A percentile compares a stretch with the other conserved stretches of the same genome.
phyloP scores from a whole-genome alignment of 1,140 invertebrate species.

The Atta texana region DNA sequence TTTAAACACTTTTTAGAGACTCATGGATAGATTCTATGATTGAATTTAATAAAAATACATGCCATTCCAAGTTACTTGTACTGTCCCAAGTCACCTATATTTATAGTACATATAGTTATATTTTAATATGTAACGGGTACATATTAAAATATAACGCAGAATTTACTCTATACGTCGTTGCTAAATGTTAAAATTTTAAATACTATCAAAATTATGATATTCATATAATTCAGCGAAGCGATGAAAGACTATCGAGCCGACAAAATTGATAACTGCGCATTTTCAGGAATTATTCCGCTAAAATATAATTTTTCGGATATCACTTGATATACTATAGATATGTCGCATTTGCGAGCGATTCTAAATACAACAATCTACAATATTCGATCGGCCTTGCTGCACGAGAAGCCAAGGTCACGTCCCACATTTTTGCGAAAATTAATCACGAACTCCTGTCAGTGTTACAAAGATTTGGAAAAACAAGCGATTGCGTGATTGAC shows the following conservation, averaged over 20 bases:
- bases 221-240: not conserved
- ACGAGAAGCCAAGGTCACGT: conserved; percentile 49
- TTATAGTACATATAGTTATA: too few relatives aligned
- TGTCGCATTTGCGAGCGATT: conserved; percentile 23
- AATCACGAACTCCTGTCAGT: conserved; percentile 30
- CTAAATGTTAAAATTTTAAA: not conserved
- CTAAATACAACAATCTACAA: conserved; percentile 60
- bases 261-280: too few relatives aligned
- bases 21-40: too few relatives aligned
- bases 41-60: too few relatives aligned
- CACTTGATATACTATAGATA: not conserved
- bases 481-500: conserved; percentile 25
- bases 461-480: conserved; percentile 49
- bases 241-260: not conserved
- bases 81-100: too few relatives aligned
- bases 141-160: too few relatives aligned
- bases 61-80: too few relatives aligned
- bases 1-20: too few relatives aligned
- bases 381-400: conserved; percentile 49
- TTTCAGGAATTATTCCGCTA: not conserved
- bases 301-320: conserved; percentile 13
- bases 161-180: too few relatives aligned
- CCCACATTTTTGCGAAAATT: conserved; percentile 59
- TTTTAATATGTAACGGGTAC: too few relatives aligned
- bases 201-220: not conserved